Conservation (phyloP, 2,797 vertebrate genomes). For the Denticeps clupeoides region DNA sequence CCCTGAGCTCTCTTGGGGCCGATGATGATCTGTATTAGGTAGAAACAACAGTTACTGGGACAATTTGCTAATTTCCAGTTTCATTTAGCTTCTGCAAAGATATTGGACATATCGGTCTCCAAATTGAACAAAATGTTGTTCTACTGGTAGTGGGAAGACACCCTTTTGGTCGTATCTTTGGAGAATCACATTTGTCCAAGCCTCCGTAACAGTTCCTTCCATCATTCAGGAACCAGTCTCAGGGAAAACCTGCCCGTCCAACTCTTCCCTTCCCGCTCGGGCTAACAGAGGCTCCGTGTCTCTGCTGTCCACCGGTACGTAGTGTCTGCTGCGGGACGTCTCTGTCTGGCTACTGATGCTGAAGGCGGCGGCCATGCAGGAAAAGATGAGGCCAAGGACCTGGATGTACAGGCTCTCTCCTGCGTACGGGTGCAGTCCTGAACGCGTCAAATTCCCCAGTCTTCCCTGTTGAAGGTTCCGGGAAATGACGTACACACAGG, state of each 20-base stretch:
- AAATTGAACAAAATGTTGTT: too few species aligned
- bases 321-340: not conserved
- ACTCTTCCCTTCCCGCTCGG: not conserved
- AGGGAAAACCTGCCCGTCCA: constrained; percentile 12
- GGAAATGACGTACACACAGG: constrained; percentile 28
- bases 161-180: too few species aligned
- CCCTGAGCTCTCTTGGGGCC: too few species aligned
- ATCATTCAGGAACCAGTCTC: not conserved
- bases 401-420: constrained; percentile 39
- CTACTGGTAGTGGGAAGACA: too few species aligned
- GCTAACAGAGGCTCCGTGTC: constrained; percentile 17
- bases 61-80: too few species aligned
- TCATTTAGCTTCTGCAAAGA: too few species aligned
- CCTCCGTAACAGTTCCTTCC: not conserved
- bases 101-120: too few species aligned
- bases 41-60: too few species aligned
- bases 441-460: not conserved
- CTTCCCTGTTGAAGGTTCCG: constrained; percentile 20
- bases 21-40: too few species aligned
- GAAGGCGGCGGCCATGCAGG: constrained; percentile 8
- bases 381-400: constrained; percentile 25
- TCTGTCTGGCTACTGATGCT: constrained; percentile 1
- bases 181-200: too few species aligned
- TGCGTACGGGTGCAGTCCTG: not conserved
- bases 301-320: constrained; percentile 10